These are phyloP conservation scores for Leucoraja erinaceus DNA, from an alignment of 2,113 vertebrate species.

Conservation along the genomic window DNA sequence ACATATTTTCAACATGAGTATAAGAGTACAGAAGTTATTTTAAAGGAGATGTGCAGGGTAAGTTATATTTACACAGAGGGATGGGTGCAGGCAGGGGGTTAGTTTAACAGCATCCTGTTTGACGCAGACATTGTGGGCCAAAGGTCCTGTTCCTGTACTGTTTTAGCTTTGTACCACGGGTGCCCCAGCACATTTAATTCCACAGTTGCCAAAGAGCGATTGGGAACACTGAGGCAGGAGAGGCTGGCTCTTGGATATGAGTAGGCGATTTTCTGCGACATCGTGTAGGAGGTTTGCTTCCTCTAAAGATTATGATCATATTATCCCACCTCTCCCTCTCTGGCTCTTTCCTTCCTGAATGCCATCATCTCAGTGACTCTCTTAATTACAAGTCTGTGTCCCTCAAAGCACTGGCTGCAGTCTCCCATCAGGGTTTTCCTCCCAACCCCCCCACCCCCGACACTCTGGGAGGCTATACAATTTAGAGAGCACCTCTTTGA, in stretches of 20 bases:
- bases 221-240: not conserved
- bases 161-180: no score
- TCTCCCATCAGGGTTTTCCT: not conserved
- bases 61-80: no score
- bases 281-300: not conserved
- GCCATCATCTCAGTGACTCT: not conserved
- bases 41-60: no score
- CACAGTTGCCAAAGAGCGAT: not conserved
- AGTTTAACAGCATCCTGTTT: no score
- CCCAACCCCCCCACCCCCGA: not conserved
- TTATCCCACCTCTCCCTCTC: not conserved
- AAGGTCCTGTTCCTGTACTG: no score
- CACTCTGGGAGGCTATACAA: no score
- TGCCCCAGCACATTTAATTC: not conserved
- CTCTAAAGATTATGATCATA: not conserved
- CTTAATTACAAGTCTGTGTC: not conserved
- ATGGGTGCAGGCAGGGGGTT: no score
- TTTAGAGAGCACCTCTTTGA: no score
- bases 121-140: no score
- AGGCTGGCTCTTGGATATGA: not conserved
- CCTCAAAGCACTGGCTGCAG: not conserved
- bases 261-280: no score
- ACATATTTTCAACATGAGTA: not conserved
- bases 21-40: no score
- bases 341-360: not conserved